phyloP scores from a whole-genome alignment of 2,888 invertebrate species.

The Leptinotarsa haldemani region DNA sequence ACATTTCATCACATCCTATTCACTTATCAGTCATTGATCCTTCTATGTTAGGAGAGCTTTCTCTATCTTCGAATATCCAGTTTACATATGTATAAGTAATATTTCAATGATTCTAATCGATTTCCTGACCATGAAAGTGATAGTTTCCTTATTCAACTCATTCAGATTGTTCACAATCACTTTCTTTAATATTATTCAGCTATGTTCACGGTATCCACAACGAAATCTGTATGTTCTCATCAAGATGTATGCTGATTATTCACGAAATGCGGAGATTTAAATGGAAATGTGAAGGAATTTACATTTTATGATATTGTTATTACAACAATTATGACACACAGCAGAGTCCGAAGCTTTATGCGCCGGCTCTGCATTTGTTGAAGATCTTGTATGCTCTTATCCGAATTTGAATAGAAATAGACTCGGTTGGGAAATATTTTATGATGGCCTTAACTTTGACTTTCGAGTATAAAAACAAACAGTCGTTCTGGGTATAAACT shows the following conservation, averaged over 20 bases:
- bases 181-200: constrained; percentile 10
- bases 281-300: constrained; percentile 45
- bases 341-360: constrained; percentile 9
- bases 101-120: not conserved
- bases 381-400: constrained; percentile 8
- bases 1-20: too few relatives aligned
- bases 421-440: constrained; percentile 14
- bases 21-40: too few relatives aligned
- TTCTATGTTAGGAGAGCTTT: not conserved
- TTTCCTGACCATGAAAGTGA: not conserved
- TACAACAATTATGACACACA: constrained; percentile 43
- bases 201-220: constrained; percentile 4
- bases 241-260: constrained; percentile 39
- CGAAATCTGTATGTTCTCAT: constrained; percentile 10
- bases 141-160: not conserved
- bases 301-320: constrained; percentile 50
- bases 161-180: constrained; percentile 1
- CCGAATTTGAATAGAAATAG: constrained; percentile 21
- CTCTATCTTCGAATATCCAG: not conserved
- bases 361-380: constrained; percentile 13
- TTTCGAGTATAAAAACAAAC: not conserved
- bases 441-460: constrained; percentile 3
- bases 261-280: constrained; percentile 37
- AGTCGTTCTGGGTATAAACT: not conserved
- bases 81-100: not conserved